A percentile compares a stretch with the other conserved stretches of the same genome.
Conservation (phyloP, 2,113 vertebrate genomes). For the Prunella fulvescens region DNA sequence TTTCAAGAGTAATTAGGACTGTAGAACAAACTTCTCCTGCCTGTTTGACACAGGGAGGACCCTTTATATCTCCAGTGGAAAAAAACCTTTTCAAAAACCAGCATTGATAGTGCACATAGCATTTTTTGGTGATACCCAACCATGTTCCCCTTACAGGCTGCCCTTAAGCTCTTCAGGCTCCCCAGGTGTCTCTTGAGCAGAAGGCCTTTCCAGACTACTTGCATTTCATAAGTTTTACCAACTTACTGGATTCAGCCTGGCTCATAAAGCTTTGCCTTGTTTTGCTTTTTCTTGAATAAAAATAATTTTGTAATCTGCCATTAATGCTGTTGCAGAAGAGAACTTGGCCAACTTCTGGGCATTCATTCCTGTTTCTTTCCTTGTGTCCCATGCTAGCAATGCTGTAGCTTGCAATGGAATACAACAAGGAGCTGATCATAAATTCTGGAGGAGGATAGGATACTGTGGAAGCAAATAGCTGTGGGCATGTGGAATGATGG, state of each 20-base stretch:
- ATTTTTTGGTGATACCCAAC: background rate
- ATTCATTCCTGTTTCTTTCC: background rate
- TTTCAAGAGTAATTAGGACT: background rate
- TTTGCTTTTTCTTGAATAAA: background rate
- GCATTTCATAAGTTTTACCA: background rate
- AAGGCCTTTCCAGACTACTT: background rate
- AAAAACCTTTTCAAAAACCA: background rate
- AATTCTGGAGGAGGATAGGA: background rate
- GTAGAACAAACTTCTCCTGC: background rate
- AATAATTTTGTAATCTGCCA: background rate
- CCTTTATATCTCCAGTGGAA: background rate
- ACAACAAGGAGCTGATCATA: background rate
- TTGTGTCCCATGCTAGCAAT: background rate
- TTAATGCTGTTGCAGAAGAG: background rate
- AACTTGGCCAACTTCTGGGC: background rate
- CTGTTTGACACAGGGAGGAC: background rate
- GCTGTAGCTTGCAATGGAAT: background rate
- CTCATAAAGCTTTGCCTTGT: background rate
- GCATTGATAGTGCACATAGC: accelerated
- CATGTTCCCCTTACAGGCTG: background rate
- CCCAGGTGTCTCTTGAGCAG: background rate
- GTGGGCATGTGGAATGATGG: background rate
- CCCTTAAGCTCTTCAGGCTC: background rate
- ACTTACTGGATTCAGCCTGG: background rate
- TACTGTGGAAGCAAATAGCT: background rate